These are phyloP conservation scores for Capreolus pygargus DNA, from an alignment of 2,113 vertebrate species.

Conservation along the genomic window DNA sequence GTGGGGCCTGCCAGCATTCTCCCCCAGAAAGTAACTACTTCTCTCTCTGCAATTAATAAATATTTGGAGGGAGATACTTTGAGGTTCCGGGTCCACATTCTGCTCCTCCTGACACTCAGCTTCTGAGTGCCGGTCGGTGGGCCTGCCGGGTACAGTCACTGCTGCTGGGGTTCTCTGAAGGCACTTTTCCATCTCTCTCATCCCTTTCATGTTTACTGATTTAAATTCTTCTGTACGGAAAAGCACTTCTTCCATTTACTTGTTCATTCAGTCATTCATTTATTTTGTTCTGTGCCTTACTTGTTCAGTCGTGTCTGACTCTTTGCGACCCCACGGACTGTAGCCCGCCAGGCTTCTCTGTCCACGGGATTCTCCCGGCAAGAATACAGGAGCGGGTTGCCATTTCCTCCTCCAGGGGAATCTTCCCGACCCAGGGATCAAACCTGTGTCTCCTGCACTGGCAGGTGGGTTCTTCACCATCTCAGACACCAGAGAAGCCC, in stretches of 20 bases:
- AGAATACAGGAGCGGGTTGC: background rate
- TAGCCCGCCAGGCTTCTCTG: background rate
- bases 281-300: background rate
- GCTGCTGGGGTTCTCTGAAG: background rate
- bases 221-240: background rate
- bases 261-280: background rate
- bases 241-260: background rate
- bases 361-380: background rate
- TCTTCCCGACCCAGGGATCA: background rate
- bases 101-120: background rate
- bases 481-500: background rate
- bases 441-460: background rate
- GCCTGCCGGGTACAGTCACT: background rate
- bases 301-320: background rate
- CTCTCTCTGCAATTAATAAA: background rate
- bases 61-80: background rate
- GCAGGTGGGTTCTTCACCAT: background rate
- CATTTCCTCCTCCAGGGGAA: background rate
- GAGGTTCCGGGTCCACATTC: background rate
- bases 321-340: background rate
- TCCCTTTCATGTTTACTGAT: background rate
- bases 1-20: background rate
- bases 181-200: background rate
- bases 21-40: background rate
- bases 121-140: background rate